These are phyloP conservation scores for Phaonia tiefii DNA, from an alignment of 2,888 invertebrate genomes.

Conservation along the genomic window DNA sequence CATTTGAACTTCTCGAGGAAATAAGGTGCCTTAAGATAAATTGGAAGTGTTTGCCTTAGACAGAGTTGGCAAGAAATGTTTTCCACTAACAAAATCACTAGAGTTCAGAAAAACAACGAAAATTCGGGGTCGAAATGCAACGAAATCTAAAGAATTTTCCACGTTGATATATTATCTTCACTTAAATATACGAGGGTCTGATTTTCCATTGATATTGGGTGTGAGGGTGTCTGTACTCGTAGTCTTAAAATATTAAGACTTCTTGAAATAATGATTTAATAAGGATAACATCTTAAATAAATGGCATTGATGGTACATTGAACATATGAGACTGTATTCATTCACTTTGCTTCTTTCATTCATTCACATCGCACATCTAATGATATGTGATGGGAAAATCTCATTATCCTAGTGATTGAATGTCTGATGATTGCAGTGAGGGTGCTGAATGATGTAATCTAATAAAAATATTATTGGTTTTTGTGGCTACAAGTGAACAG, in stretches of 20 bases:
- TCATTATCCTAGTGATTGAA: constrained; percentile 61
- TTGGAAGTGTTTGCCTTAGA: constrained; percentile 58
- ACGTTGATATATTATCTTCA: constrained; percentile 66
- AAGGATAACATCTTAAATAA: constrained; percentile 64
- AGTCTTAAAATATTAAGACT: constrained; percentile 60
- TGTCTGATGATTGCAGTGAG: constrained; percentile 60
- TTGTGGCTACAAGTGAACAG: constrained; percentile 40
- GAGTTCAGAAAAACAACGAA: constrained; percentile 43
- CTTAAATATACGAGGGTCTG: not conserved
- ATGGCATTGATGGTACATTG: constrained; percentile 50
- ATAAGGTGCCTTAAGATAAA: constrained; percentile 61
- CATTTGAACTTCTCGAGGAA: constrained; percentile 23
- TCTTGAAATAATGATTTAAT: constrained; percentile 63
- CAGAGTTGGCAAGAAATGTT: constrained; percentile 34
- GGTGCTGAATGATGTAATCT: constrained; percentile 56
- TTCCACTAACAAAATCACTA: too few species aligned
- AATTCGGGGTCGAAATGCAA: not conserved
- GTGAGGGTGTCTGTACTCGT: constrained; percentile 36
- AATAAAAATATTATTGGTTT: constrained; percentile 60
- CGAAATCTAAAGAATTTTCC: constrained; percentile 55
- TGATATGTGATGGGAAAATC: constrained; percentile 38
- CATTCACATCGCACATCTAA: constrained; percentile 10
- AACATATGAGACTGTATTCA: too few species aligned
- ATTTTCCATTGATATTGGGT: not conserved
- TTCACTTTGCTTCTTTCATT: too few species aligned